phyloP scores from a whole-genome alignment of 2,888 invertebrate genomes.

The Phalangium opilio region DNA sequence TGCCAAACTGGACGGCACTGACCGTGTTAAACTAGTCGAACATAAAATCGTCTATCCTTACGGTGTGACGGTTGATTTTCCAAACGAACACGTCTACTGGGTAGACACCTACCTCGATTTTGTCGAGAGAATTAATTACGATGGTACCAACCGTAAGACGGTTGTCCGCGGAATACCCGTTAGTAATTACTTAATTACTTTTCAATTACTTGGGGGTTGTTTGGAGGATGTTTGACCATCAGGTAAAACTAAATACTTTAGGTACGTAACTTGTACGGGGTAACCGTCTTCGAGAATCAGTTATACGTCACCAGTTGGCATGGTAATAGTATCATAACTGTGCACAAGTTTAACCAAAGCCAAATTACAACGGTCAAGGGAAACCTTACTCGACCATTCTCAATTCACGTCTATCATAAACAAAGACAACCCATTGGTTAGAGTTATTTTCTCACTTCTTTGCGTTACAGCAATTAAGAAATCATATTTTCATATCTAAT shows the following conservation, averaged over 20 bases:
- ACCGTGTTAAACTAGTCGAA: constrained; percentile 42
- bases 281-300: constrained; percentile 55
- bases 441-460: constrained; percentile 19
- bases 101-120: constrained; percentile 63
- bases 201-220: constrained; percentile 31
- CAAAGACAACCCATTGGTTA: constrained; percentile 57
- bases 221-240: no score
- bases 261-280: constrained; percentile 50
- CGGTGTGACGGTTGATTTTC: constrained; percentile 54
- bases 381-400: constrained; percentile 44
- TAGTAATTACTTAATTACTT: constrained; percentile 24
- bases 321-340: constrained; percentile 44
- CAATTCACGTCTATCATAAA: constrained; percentile 56
- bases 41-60: constrained; percentile 60
- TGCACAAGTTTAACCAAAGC: constrained; percentile 42
- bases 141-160: constrained; percentile 48
- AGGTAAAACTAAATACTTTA: constrained; percentile 32
- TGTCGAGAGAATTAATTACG: constrained; percentile 60
- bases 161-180: constrained; percentile 41
- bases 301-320: constrained; percentile 58
- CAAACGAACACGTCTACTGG: constrained; percentile 57
- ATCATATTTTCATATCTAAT: no score
- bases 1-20: constrained; percentile 47
- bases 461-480: constrained; percentile 23
- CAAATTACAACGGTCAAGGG: constrained; percentile 31